Percentiles rank a stretch among this genome's conserved stretches.
phyloP scores from a whole-genome alignment of 2,797 vertebrate species.

The Nannoperca australis region DNA sequence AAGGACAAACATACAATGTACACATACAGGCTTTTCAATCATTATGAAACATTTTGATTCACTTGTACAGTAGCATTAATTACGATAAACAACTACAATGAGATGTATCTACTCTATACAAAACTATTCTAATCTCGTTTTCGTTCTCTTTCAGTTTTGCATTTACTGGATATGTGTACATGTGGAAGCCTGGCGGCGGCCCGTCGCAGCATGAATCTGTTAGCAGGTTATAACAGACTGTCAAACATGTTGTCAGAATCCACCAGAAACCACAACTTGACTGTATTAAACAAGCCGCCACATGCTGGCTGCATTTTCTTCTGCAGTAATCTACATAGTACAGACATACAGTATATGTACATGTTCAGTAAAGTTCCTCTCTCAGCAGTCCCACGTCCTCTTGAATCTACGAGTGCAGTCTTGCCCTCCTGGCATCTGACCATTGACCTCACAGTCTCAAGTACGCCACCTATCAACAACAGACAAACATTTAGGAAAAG shows the following conservation, averaged over 20 bases:
- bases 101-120: background rate
- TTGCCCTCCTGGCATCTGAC: conserved; percentile 7
- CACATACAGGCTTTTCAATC: background rate
- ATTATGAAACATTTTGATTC: conserved; percentile 4
- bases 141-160: background rate
- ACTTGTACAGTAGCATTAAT: background rate
- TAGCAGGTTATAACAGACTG: conserved; percentile 5
- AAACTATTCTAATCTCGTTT: background rate
- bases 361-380: background rate
- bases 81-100: background rate
- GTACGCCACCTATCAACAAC: conserved; percentile 77
- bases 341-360: background rate
- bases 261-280: conserved; percentile 7
- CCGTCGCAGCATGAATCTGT: conserved; percentile 33
- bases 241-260: conserved; percentile 5
- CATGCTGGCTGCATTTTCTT: background rate
- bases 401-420: background rate
- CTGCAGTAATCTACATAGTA: background rate
- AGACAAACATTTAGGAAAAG: conserved; percentile 8
- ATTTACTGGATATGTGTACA: conserved; percentile 10
- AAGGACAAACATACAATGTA: background rate
- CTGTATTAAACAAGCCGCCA: background rate
- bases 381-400: conserved; percentile 6
- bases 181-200: background rate
- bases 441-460: conserved; percentile 72